Percentiles rank a stretch among this genome's conserved stretches.
Evolutionary conservation across 2,113 vertebrate species (phyloP).

Genomic region (Pseudorasbora parva): DNA sequence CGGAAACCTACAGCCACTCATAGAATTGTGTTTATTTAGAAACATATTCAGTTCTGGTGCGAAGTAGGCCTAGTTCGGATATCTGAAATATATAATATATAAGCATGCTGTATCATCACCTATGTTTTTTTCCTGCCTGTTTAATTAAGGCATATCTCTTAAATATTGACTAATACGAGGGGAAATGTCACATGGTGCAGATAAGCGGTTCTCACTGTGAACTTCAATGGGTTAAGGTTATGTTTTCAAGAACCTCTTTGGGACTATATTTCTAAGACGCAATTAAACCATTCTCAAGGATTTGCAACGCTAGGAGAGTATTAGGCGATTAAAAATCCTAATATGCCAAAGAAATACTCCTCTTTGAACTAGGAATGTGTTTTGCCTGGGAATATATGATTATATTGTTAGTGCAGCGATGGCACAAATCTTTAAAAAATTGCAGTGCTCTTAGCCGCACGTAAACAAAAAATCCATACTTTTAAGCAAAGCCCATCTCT

Average conservation of each 20-base stretch:
- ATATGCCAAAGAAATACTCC: constrained; percentile 70
- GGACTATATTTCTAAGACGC: constrained; percentile 63
- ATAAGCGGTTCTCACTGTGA: constrained; percentile 42
- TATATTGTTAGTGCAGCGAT: constrained; percentile 58
- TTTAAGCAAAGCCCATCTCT: constrained; percentile 69
- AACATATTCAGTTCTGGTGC: not conserved
- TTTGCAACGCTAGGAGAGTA: constrained; percentile 66
- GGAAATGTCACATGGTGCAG: constrained; percentile 10
- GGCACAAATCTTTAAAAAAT: constrained; percentile 70
- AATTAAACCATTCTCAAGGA: constrained; percentile 65
- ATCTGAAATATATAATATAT: not conserved
- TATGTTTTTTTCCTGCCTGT: not conserved
- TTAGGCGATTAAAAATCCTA: constrained; percentile 78
- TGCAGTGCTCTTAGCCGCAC: constrained; percentile 63
- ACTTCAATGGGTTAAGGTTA: constrained; percentile 65
- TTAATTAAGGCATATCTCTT: constrained; percentile 22
- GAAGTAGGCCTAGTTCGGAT: not conserved
- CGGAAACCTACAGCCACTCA: not conserved
- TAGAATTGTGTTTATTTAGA: not conserved
- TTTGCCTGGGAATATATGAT: constrained; percentile 67
- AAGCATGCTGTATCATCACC: not conserved
- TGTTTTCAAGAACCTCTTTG: constrained; percentile 60
- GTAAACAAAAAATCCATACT: constrained; percentile 79
- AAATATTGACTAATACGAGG: not conserved
- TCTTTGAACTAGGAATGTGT: constrained; percentile 79